phyloP scores from a whole-genome alignment of 64 coral and sea anemone genomes.

The Porites australiensis region DNA sequence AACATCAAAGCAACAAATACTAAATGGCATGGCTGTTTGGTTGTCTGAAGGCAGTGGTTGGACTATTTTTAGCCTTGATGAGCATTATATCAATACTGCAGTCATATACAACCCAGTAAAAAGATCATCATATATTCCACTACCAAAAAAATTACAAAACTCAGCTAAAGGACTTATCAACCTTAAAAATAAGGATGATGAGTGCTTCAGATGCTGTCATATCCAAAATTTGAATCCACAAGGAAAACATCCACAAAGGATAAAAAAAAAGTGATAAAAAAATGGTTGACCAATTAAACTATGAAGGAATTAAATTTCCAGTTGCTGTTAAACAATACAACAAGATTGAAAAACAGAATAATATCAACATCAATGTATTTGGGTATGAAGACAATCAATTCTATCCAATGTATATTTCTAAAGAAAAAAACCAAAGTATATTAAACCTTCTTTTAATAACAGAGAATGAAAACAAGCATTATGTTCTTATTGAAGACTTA shows the following conservation, averaged over 20 bases:
- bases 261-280: background rate
- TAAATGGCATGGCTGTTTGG: too few relatives aligned
- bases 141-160: background rate
- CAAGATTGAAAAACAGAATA: conserved; percentile 3
- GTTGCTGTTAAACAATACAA: background rate
- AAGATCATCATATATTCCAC: background rate
- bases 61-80: too few relatives aligned
- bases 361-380: conserved; percentile 8
- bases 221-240: background rate
- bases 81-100: too few relatives aligned
- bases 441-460: background rate
- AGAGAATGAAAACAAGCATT: background rate
- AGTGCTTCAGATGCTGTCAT: background rate
- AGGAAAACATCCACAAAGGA: background rate
- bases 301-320: background rate
- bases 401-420: background rate
- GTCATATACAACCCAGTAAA: too few relatives aligned
- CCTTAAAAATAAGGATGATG: background rate
- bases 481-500: background rate
- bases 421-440: background rate
- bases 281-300: background rate
- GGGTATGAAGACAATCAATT: background rate
- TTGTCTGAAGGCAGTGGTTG: too few relatives aligned
- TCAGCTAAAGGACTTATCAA: background rate
- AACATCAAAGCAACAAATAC: too few relatives aligned